Percentiles rank a stretch among this genome's conserved stretches.
phyloP scores from a whole-genome alignment of 2,113 vertebrate species.

The Campylorhamphus procurvoides region DNA sequence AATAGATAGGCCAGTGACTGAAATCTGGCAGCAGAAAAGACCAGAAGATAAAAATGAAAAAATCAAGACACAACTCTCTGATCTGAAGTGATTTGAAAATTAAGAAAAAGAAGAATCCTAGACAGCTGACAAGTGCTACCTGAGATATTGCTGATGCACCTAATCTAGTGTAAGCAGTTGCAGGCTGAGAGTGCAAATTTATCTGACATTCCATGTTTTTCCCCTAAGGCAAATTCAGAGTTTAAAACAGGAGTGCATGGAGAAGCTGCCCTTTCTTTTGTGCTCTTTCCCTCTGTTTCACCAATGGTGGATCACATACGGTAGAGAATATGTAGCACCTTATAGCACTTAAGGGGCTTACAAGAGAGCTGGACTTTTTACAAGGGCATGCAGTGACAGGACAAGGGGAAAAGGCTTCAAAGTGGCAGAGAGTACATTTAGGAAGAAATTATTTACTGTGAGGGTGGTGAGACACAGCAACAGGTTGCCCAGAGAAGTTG shows the following conservation, averaged over 20 bases:
- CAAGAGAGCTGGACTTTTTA: rapidly evolving
- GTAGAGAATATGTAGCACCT: neutral
- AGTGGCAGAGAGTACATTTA: neutral
- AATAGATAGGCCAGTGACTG: neutral
- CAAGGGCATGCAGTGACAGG: neutral
- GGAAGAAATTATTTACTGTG: neutral
- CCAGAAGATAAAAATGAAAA: neutral
- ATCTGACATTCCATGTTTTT: too few relatives aligned
- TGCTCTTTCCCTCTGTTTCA: neutral
- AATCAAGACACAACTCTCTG: neutral
- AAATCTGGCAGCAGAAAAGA: neutral
- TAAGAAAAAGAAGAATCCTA: neutral
- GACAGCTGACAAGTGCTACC: neutral
- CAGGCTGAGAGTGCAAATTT: rapidly evolving
- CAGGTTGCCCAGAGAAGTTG: neutral
- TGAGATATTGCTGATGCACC: neutral
- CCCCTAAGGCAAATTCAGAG: neutral
- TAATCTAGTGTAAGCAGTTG: rapidly evolving
- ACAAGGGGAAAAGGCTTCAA: neutral
- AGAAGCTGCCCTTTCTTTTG: neutral
- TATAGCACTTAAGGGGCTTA: neutral
- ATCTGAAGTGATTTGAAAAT: neutral
- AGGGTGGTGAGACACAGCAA: neutral
- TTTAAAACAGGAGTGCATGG: rapidly evolving
- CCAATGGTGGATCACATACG: neutral